Percentiles rank a stretch among this genome's conserved stretches.
Conservation (phyloP, 1,140 invertebrate genomes). For the Yoshiicerus persimilis region DNA sequence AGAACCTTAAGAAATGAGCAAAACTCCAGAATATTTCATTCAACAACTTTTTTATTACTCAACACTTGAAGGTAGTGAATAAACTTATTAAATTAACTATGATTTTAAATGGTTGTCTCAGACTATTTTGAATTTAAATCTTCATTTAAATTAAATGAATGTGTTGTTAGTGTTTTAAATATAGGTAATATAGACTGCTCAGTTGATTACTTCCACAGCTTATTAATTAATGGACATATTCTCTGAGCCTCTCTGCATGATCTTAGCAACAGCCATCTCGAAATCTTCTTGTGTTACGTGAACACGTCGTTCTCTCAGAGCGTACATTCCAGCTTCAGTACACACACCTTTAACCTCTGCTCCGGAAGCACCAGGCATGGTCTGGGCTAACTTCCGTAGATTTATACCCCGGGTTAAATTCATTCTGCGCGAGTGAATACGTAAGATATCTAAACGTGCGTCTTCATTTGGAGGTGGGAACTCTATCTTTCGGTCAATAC, state of each 20-base stretch:
- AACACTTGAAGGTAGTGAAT: too few relatives aligned
- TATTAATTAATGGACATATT: constrained; percentile 99
- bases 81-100: too few relatives aligned
- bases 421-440: constrained; percentile 99
- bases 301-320: constrained; percentile 92
- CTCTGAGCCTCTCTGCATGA: constrained; percentile 99
- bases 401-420: constrained; percentile 98
- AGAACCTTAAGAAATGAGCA: too few relatives aligned
- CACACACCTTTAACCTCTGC: constrained; percentile 88
- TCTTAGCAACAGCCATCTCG: constrained; percentile 99
- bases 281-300: constrained; percentile 99
- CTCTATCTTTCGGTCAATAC: constrained; percentile 99
- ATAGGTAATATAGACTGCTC: not conserved
- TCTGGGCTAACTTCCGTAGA: constrained; percentile 96
- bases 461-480: constrained; percentile 99
- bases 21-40: too few relatives aligned
- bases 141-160: not conserved
- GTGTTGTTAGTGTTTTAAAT: not conserved
- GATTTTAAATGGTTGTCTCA: too few relatives aligned
- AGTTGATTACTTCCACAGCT: constrained; percentile 92
- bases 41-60: too few relatives aligned
- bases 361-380: constrained; percentile 98
- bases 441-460: constrained; percentile 94
- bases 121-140: too few relatives aligned
- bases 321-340: constrained; percentile 98